Base-by-base conservation (phyloP, 2,888 invertebrate genomes). In the Mythimna pallens region DNA sequence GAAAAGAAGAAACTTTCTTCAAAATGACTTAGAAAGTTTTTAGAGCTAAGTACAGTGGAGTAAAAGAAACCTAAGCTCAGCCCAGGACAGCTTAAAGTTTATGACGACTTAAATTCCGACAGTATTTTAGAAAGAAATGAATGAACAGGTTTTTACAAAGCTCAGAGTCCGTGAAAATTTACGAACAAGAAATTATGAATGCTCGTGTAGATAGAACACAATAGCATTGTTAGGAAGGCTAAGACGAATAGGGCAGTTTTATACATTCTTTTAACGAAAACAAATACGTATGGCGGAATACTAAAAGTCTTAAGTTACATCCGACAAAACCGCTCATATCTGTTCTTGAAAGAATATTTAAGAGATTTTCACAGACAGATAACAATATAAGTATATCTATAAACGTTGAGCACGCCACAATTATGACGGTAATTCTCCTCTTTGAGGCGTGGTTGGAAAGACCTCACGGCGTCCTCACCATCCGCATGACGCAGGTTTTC, bases 161-260 rank as follows among this genome's bases (percentile, higher is more conserved):
- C 2, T 12, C 17, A 50, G 54, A 50, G 9, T 10, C 76, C 34
- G 36, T 64, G 22, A 63, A 66, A 55, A 59, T 57, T 54, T n/a
- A 52, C 36, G 58, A 64, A 59, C 55, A 69, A 80, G 68, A 61
- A 66, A 81, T 69, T 69, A 69, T 81, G 43, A 71, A 81, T 76
- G 70, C 67, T 68, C 68, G 54, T 65, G 76, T 63, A 68, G 43
- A 61, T 81, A 52, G 55, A 63, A 67, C n/a, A 80, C 65, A 80
- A 81, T 57, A 52, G 55, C 43, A 43, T 25, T 71, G 70, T 68
- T 65, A 47, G n/a, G 52, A 75, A 70, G 30, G 55, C 52, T 47
- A 40, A 12, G 40, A 65, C 17, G 30, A 40, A 47, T 22, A 63
- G 30, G 55, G 34, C 36, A 57, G 17, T 50, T 68, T 61, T 62